These are phyloP conservation scores for Macrostomum lignano DNA, from an alignment of 1,140 invertebrate species.

Conservation along the genomic window DNA sequence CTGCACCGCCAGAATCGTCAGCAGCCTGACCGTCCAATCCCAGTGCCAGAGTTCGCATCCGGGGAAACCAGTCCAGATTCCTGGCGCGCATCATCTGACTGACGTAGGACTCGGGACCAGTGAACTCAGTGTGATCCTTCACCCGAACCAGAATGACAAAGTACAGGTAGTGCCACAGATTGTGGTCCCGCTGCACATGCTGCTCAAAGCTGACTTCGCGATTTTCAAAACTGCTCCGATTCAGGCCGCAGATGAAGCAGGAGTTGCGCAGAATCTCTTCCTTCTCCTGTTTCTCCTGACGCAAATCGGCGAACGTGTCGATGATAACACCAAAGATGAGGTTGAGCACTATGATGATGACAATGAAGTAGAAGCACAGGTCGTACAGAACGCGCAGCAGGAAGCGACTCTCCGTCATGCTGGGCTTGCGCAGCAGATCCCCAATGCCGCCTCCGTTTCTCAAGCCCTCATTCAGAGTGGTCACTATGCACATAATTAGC, in stretches of 20 bases:
- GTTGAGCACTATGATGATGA: constrained; percentile 95
- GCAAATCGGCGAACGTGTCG: constrained; percentile 92
- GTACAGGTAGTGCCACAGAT: constrained; percentile 99
- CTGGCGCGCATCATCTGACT: constrained; percentile 57
- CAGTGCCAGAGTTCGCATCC: constrained; percentile 67
- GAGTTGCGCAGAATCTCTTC: constrained; percentile 97
- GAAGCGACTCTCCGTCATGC: constrained; percentile 65
- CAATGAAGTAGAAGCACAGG: constrained; percentile 90
- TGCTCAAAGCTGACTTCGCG: constrained; percentile 93
- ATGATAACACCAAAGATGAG: constrained; percentile 99
- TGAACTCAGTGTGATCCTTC: constrained; percentile 94
- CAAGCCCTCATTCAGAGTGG: constrained; percentile 85
- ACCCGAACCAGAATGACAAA: constrained; percentile 74
- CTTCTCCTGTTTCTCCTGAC: constrained; percentile 93
- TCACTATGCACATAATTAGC: constrained; percentile 88
- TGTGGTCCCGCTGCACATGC: constrained; percentile 80
- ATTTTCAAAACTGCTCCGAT: constrained; percentile 84
- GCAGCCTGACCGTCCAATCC: constrained; percentile 60
- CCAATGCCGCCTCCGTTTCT: constrained; percentile 93
- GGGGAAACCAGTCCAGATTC: constrained; percentile 82
- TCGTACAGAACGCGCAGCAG: constrained; percentile 79
- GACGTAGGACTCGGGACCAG: constrained; percentile 93
- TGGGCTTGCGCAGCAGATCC: constrained; percentile 70
- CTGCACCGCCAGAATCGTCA: too few species aligned
- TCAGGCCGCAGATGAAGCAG: constrained; percentile 48